phyloP scores from a whole-genome alignment of 2,113 vertebrate genomes.

The Scatophagus argus region DNA sequence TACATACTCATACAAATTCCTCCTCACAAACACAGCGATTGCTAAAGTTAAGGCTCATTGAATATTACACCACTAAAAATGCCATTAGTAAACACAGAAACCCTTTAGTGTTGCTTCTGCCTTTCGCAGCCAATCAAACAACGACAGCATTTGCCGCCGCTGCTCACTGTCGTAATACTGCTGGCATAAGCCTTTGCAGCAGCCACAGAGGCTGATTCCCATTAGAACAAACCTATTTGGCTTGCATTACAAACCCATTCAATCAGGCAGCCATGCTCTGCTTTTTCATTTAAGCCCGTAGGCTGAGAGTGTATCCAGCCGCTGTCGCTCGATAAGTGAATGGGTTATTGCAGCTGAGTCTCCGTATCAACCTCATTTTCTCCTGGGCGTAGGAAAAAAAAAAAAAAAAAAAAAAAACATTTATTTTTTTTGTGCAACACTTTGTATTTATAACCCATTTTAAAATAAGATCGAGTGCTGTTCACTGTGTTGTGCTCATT shows the following conservation, averaged over 20 bases:
- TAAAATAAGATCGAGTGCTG: constrained; percentile 30
- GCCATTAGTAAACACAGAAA: constrained; percentile 63
- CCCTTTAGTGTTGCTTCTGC: constrained; percentile 43
- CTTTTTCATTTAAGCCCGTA: constrained; percentile 63
- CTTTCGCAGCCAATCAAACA: constrained; percentile 62
- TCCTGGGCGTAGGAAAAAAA: constrained; percentile 15
- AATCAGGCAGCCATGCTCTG: constrained; percentile 66
- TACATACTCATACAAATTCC: not conserved
- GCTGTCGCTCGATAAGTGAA: constrained; percentile 62
- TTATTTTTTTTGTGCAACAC: constrained; percentile 42
- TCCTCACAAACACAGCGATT: constrained; percentile 6
- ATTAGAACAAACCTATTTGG: constrained; percentile 79
- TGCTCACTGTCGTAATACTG: constrained; percentile 51
- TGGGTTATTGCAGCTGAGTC: constrained; percentile 66
- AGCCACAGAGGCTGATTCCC: constrained; percentile 67
- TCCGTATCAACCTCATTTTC: constrained; percentile 63
- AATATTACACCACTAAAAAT: constrained; percentile 46
- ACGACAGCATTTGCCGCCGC: constrained; percentile 51
- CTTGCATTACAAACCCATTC: constrained; percentile 79
- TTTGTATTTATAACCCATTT: constrained; percentile 56
- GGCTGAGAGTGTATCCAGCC: constrained; percentile 68
- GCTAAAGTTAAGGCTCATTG: constrained; percentile 50
- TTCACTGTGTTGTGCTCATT: constrained; percentile 24
- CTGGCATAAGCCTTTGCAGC: constrained; percentile 64
- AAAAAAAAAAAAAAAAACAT: constrained; percentile 4